These are phyloP conservation scores for Chinchilla lanigera DNA, from an alignment of 2,113 vertebrate genomes.

Conservation along the genomic window DNA sequence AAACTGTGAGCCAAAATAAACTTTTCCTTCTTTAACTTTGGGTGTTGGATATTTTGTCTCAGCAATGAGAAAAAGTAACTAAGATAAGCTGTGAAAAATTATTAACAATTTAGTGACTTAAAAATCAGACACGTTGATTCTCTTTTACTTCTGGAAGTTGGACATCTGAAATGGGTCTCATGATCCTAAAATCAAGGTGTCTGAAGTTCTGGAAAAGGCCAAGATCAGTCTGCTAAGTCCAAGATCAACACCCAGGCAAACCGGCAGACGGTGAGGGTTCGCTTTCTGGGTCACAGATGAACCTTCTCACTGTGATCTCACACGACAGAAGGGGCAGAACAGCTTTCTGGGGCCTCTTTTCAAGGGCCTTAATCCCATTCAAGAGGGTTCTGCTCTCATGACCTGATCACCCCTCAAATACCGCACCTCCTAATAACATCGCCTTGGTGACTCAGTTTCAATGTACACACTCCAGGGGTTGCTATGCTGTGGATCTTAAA, in stretches of 20 bases:
- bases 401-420: background rate
- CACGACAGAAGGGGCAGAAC: no score
- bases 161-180: background rate
- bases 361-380: background rate
- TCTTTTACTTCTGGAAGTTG: background rate
- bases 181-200: background rate
- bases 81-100: background rate
- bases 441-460: background rate
- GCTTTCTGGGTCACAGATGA: background rate
- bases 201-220: background rate
- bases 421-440: background rate
- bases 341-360: background rate
- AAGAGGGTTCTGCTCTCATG: background rate
- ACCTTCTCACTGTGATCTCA: background rate
- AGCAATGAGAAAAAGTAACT: background rate
- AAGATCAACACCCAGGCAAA: background rate
- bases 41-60: background rate
- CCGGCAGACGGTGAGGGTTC: no score
- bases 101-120: background rate
- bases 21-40: background rate
- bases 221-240: background rate
- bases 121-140: background rate
- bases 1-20: background rate
- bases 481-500: background rate
- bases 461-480: background rate